Conservation (phyloP, 2,113 vertebrate species). For the Illadopsis cleaveri region DNA sequence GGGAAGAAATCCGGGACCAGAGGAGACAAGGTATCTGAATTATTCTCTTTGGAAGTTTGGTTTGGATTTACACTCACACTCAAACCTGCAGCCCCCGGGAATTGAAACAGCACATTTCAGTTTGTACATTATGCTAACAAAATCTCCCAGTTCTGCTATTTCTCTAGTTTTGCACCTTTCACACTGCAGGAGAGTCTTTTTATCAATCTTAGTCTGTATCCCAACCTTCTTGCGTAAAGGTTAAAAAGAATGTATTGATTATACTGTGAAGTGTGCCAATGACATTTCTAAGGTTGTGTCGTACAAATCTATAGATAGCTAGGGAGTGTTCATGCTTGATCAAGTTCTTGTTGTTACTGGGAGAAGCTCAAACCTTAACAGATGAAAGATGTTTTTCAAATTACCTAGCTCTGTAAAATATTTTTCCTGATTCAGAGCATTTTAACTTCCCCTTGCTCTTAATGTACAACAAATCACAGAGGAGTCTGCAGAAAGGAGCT, state of each 20-base stretch:
- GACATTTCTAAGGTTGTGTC: slow-evolving; percentile 71
- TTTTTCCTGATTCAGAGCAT: slow-evolving; percentile 48
- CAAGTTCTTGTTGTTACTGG: slow-evolving; percentile 65
- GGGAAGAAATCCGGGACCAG: background rate
- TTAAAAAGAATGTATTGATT: slow-evolving; percentile 74
- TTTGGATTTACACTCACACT: accelerated
- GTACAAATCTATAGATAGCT: slow-evolving; percentile 72
- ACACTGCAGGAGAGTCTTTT: slow-evolving; percentile 43
- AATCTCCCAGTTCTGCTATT: background rate
- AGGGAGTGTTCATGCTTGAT: slow-evolving; percentile 69
- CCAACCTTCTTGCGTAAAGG: slow-evolving; percentile 63
- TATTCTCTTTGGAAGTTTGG: background rate
- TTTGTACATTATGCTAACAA: background rate
- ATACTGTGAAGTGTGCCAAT: slow-evolving; percentile 68
- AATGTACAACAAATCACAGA: slow-evolving; percentile 33
- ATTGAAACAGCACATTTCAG: background rate
- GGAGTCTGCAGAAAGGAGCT: background rate
- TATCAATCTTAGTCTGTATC: slow-evolving; percentile 64
- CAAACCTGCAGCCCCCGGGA: background rate
- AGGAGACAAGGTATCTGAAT: background rate
- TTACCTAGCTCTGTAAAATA: slow-evolving; percentile 46
- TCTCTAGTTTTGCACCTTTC: slow-evolving; percentile 30
- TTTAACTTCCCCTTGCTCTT: slow-evolving; percentile 27
- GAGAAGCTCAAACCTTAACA: slow-evolving; percentile 55
- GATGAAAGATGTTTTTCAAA: slow-evolving; percentile 55